Evolutionary conservation across 2,113 vertebrate species (phyloP), one percentile per base, ranked within the genome.

Genomic region (Xiphophorus maculatus): DNA sequence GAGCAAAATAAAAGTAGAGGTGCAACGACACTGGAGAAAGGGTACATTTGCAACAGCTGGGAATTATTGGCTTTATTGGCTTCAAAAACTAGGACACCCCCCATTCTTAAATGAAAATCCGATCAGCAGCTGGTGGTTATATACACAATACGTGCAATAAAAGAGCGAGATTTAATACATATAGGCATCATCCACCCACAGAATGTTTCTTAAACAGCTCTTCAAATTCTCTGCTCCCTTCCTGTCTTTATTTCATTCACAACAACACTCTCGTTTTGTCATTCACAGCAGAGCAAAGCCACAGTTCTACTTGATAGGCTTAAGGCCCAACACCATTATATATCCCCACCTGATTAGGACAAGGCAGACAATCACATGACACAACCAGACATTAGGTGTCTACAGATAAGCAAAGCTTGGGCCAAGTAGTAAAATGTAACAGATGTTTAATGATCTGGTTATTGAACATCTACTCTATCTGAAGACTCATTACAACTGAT

Each of bases 271-370:
- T 64, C 71, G 66, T 27, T 80, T 84, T 75, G 77, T 80, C 64
- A 77, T 84, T 74, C 81, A 70, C 11, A 1, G 73, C 73, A 69
- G 33, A 66, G 83, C 74, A 85, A 88, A 88, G 82, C 87, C 80
- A 44, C 60, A 71, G 89, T 76, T 91, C 82, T 69, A 84, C 73
- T 82, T 90, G 87, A 92, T 80, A 80, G 84, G 89, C 87, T 91
- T 91, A 91, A 19, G 74, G 54, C 44, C 71, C 80, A 88, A 91
- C 62, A 83, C 88, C 84, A 87, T 91, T 93, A 91, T 89, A 87
- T 80, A 67, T 77, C 83, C 27, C 88, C 28, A 44, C 79, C 81
- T 82, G 76, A 89, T 91, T 89, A 89, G 87, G 71, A 29, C 63
- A 82, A 82, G 74, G 81, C 82, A 82, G 81, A 80, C 77, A 9